Conservation (phyloP, 2,888 invertebrate genomes). For the Papilio protenor region DNA sequence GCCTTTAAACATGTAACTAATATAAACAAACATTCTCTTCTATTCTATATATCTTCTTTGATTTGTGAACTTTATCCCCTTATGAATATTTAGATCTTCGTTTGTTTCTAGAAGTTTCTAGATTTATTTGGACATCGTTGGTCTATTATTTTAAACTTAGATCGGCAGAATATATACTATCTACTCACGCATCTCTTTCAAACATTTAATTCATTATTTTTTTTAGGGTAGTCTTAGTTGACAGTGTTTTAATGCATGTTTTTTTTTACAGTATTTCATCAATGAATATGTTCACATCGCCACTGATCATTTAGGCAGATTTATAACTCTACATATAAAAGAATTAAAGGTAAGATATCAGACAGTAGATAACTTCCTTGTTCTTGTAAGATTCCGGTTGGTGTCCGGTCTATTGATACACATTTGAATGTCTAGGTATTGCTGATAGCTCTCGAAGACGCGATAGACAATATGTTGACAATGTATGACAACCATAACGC, state of each 20-base stretch:
- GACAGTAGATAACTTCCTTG: background rate
- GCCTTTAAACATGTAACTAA: no score
- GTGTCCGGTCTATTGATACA: background rate
- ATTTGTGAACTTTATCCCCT: no score
- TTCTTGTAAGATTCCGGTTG: background rate
- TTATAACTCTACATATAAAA: constrained; percentile 73
- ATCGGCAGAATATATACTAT: no score
- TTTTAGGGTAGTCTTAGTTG: no score
- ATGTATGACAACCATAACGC: constrained; percentile 80
- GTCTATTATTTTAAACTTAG: background rate
- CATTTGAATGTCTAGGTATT: constrained; percentile 60
- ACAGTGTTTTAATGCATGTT: background rate
- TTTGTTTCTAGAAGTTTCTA: background rate
- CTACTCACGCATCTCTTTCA: no score
- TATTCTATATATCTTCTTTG: no score
- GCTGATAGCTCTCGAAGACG: constrained; percentile 74
- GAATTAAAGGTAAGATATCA: constrained; percentile 69
- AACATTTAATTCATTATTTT: no score
- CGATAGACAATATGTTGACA: constrained; percentile 78
- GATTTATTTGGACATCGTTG: background rate
- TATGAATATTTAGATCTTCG: no score
- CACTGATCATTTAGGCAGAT: constrained; percentile 74
- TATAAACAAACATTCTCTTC: no score
- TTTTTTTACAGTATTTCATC: constrained; percentile 70
- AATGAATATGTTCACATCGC: constrained; percentile 78